These are phyloP conservation scores for Motacilla alba DNA, from an alignment of 2,113 vertebrate genomes.

Conservation along the genomic window DNA sequence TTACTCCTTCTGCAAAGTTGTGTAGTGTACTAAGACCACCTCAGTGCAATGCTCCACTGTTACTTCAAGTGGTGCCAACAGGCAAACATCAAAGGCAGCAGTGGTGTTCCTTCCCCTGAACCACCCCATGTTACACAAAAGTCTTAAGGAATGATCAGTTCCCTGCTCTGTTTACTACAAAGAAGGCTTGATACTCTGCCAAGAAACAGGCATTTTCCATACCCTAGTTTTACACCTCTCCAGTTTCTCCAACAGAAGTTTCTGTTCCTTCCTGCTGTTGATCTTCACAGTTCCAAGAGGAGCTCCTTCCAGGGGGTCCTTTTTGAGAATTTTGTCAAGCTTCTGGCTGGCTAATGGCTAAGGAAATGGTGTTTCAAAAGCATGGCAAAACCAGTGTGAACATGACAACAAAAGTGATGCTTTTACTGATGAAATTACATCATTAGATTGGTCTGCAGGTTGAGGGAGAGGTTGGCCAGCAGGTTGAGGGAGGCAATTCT, in stretches of 20 bases:
- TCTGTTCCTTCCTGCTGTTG: slow-evolving; percentile 80
- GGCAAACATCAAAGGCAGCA: background rate
- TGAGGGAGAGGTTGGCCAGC: background rate
- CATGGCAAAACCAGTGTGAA: background rate
- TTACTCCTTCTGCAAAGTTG: background rate
- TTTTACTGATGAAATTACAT: background rate
- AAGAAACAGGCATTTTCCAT: background rate
- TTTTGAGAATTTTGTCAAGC: slow-evolving; percentile 80
- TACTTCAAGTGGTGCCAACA: background rate
- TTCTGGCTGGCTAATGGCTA: slow-evolving; percentile 78
- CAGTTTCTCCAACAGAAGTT: slow-evolving; percentile 75
- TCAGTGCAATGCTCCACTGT: background rate
- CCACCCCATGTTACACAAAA: background rate
- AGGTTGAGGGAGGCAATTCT: background rate
- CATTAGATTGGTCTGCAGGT: accelerated
- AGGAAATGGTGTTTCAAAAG: background rate
- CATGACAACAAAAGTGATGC: background rate
- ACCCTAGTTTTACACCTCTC: slow-evolving; percentile 77
- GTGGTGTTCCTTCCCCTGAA: background rate
- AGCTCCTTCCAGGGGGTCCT: slow-evolving; percentile 82
- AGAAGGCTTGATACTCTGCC: background rate
- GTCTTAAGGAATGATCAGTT: background rate
- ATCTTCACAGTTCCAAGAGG: slow-evolving; percentile 77
- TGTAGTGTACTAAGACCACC: background rate
- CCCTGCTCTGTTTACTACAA: background rate